Evolutionary conservation across 2,113 vertebrate species (phyloP).

Genomic region (Triplophysa rosa): DNA sequence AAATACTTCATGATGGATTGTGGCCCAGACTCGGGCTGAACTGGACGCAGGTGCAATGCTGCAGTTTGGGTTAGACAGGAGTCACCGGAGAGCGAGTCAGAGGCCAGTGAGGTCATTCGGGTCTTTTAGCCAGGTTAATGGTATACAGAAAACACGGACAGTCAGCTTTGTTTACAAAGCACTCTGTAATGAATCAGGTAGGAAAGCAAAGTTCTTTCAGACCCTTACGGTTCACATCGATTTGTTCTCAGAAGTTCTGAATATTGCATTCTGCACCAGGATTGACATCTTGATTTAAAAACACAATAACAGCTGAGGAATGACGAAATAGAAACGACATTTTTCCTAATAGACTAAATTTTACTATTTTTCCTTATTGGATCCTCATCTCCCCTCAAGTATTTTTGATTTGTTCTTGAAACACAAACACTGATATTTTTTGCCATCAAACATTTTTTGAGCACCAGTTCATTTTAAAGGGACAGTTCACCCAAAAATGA

Average conservation of each 20-base stretch:
- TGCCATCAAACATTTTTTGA: too few species aligned
- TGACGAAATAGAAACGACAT: neutral
- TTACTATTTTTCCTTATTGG: too few species aligned
- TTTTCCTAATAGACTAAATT: too few species aligned
- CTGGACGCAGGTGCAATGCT: constrained; percentile 15
- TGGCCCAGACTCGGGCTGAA: neutral
- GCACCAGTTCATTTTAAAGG: too few species aligned
- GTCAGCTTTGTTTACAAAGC: constrained; percentile 20
- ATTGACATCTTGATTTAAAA: too few species aligned
- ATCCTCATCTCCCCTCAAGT: too few species aligned
- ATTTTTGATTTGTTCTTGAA: too few species aligned
- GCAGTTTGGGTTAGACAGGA: constrained; percentile 62
- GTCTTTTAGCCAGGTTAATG: constrained; percentile 55
- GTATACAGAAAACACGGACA: constrained; percentile 50
- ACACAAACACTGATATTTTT: too few species aligned
- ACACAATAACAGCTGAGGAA: too few species aligned
- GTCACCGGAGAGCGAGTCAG: constrained; percentile 52
- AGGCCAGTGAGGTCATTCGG: constrained; percentile 53
- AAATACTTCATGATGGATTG: constrained; percentile 50
- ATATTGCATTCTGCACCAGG: too few species aligned
- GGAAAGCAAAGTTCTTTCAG: neutral
- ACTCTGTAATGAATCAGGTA: neutral
- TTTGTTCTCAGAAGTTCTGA: neutral
- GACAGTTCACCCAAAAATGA: too few species aligned
- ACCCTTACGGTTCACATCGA: neutral